Evolutionary conservation across 2,797 vertebrate genomes (phyloP).

Genomic region (Acanthiza pusilla): DNA sequence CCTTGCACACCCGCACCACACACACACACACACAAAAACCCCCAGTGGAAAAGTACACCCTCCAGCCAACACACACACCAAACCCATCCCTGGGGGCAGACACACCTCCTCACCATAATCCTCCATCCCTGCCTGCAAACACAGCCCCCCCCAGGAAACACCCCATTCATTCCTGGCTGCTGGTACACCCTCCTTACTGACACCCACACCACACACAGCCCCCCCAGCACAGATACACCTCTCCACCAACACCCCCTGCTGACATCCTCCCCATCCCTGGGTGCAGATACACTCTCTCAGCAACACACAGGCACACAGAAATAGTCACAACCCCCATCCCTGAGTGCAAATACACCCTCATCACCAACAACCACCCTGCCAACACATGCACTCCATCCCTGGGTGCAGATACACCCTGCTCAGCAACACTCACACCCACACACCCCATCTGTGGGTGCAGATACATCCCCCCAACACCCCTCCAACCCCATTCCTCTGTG

Average conservation of each 20-base stretch:
- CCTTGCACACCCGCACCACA: neutral
- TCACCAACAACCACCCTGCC: neutral
- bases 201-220: neutral
- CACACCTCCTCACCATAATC: neutral
- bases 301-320: neutral
- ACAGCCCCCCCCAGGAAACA: neutral
- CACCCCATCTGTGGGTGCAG: neutral
- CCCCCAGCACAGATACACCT: neutral
- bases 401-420: neutral
- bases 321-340: neutral
- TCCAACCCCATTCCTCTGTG: neutral
- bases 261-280: neutral
- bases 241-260: neutral
- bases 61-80: neutral
- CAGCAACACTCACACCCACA: neutral
- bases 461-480: neutral
- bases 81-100: neutral
- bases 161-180: neutral
- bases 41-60: neutral
- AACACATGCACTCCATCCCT: neutral
- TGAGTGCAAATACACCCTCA: neutral
- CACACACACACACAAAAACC: neutral
- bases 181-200: neutral
- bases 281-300: neutral
- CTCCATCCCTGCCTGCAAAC: neutral